phyloP scores from a whole-genome alignment of 2,797 vertebrate species.

The Syndactyla subalaris region DNA sequence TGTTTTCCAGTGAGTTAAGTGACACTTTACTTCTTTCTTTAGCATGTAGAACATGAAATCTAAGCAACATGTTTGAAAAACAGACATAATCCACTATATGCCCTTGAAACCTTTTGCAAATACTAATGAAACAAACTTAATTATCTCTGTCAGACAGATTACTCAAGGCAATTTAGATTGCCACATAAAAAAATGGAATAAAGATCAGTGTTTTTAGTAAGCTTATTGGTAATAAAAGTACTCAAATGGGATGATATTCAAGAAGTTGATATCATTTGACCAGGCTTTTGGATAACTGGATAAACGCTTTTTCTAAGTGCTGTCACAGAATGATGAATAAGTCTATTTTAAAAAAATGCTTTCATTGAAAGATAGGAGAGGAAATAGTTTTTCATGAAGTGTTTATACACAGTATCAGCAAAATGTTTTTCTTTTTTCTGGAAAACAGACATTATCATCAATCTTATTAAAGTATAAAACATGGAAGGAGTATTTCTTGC shows the following conservation, averaged over 20 bases:
- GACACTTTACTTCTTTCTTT: neutral
- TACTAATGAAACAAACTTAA: conserved; percentile 38
- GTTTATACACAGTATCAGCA: conserved; percentile 15
- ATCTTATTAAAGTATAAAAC: conserved; percentile 33
- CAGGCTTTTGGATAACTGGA: conserved; percentile 32
- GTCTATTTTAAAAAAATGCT: conserved; percentile 31
- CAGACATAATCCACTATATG: neutral
- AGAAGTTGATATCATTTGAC: neutral
- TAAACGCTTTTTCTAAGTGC: conserved; percentile 53
- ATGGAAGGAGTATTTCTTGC: conserved; percentile 1
- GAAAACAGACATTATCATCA: neutral
- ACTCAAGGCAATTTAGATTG: conserved; percentile 38
- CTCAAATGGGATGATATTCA: conserved; percentile 35
- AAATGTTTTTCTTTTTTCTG: conserved; percentile 41
- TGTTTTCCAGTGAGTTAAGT: neutral
- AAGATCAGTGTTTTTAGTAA: conserved; percentile 25
- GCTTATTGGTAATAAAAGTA: conserved; percentile 17
- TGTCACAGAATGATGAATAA: conserved; percentile 52
- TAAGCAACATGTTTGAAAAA: neutral
- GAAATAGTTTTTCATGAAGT: conserved; percentile 26
- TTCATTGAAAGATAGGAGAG: conserved; percentile 25
- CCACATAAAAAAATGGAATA: neutral
- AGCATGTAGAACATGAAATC: neutral
- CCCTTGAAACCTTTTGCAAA: neutral
- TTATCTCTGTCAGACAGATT: conserved; percentile 31